Evolutionary conservation across 2,113 vertebrate genomes (phyloP).

Genomic region (Gnathonemus echidnorhynchus): DNA sequence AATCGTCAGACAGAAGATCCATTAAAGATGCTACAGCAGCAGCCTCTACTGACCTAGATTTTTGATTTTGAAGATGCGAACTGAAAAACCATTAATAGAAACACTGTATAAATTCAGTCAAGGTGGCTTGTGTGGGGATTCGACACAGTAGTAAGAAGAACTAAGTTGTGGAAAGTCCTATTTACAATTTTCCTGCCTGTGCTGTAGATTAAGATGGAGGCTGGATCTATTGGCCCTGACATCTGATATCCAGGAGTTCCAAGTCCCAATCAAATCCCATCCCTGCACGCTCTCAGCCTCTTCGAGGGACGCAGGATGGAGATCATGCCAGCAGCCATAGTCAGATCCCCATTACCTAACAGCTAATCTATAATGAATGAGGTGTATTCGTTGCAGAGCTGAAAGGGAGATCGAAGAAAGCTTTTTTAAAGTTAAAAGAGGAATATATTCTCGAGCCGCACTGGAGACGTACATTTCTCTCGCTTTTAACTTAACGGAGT

Average conservation of each 20-base stretch:
- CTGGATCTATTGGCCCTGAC: neutral
- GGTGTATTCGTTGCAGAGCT: neutral
- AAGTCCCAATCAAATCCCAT: neutral
- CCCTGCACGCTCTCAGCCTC: neutral
- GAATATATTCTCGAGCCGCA: neutral
- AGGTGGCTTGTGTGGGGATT: neutral
- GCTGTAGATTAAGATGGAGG: neutral
- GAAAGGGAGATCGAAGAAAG: neutral
- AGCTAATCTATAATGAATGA: constrained; percentile 25
- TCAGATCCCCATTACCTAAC: constrained; percentile 28
- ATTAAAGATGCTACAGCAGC: neutral
- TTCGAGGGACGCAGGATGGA: neutral
- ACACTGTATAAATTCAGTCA: neutral
- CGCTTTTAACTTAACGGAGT: neutral
- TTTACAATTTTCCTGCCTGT: neutral
- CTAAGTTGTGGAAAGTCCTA: neutral
- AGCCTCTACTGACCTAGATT: neutral
- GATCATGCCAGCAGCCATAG: neutral
- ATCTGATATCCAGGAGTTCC: neutral
- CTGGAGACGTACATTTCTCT: neutral
- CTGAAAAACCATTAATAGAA: neutral
- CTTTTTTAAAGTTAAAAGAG: neutral
- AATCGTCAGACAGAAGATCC: neutral
- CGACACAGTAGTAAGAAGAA: neutral
- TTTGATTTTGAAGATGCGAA: neutral